Evolutionary conservation across 2,888 invertebrate genomes (phyloP).

Genomic region (Coelopa pilipes): DNA sequence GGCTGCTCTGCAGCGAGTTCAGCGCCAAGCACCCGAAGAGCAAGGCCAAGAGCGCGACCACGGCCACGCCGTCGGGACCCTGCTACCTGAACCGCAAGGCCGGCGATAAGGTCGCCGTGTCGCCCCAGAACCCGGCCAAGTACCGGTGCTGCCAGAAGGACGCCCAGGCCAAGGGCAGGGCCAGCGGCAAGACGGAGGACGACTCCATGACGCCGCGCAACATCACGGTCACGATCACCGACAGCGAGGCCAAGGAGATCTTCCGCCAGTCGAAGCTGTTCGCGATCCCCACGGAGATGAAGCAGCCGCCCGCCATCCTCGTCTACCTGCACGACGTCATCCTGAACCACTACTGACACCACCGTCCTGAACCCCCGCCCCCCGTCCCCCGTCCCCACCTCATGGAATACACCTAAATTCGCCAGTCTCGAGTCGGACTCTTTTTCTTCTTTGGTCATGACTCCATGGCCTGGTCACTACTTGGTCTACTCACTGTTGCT

Average conservation of each 20-base stretch:
- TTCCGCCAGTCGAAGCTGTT: slow-evolving; percentile 51
- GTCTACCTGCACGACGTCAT: slow-evolving; percentile 44
- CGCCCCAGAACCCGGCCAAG: neutral
- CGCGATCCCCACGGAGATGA: slow-evolving; percentile 57
- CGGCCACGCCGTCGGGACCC: neutral
- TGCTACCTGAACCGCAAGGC: neutral
- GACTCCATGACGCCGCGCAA: slow-evolving; percentile 12
- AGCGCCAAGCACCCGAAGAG: too few relatives aligned
- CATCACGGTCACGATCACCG: slow-evolving; percentile 42
- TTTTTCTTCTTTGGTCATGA: slow-evolving; percentile 1
- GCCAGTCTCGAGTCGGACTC: neutral
- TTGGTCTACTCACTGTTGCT: slow-evolving; percentile 66
- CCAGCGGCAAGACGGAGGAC: too few relatives aligned
- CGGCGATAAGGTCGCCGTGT: neutral
- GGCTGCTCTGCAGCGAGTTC: neutral
- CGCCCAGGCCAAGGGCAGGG: neutral
- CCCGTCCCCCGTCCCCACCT: too few relatives aligned
- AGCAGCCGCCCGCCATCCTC: slow-evolving; percentile 55
- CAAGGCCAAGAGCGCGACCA: too few relatives aligned
- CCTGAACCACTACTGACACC: neutral
- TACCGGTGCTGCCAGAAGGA: neutral
- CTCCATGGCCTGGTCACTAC: neutral
- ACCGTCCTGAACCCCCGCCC: neutral
- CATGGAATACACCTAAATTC: neutral
- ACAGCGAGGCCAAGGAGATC: slow-evolving; percentile 51